Conservation (phyloP, 2,888 invertebrate species). For the Morpho achilles region DNA sequence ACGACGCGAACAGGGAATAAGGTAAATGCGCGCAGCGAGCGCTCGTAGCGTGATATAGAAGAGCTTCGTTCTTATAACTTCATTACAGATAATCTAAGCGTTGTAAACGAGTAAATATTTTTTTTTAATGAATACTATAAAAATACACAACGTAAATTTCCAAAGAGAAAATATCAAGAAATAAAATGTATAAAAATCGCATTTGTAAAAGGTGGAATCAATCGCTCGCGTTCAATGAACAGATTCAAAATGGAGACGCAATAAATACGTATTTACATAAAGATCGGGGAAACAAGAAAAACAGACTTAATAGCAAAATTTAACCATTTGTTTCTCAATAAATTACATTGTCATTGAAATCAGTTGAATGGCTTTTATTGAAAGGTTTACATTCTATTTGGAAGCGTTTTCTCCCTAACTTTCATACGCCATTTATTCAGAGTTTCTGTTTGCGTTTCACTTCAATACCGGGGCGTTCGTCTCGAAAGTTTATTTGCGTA, state of each 20-base stretch:
- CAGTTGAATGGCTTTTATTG: constrained; percentile 32
- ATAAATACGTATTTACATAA: constrained; percentile 8
- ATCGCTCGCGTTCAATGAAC: constrained; percentile 4
- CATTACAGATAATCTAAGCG: too few relatives aligned
- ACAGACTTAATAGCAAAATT: constrained; percentile 20
- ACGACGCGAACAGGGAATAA: too few relatives aligned
- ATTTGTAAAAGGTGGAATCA: too few relatives aligned
- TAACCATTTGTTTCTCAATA: constrained; percentile 21
- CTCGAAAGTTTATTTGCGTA: constrained; percentile 55
- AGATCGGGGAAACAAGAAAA: constrained; percentile 20
- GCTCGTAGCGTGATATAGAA: too few relatives aligned
- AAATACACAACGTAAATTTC: too few relatives aligned
- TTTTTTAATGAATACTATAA: too few relatives aligned
- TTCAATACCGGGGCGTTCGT: constrained; percentile 45
- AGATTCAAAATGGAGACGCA: constrained; percentile 1
- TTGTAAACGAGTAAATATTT: too few relatives aligned
- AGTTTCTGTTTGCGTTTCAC: constrained; percentile 58
- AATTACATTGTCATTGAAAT: constrained; percentile 30
- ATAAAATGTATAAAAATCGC: too few relatives aligned
- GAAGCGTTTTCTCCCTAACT: constrained; percentile 36
- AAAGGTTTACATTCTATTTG: constrained; percentile 35
- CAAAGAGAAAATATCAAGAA: too few relatives aligned
- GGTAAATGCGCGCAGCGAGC: too few relatives aligned
- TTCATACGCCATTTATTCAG: constrained; percentile 50
- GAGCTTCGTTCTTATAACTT: too few relatives aligned